These are phyloP conservation scores for Ailuropoda melanoleuca DNA, from an alignment of 2,113 vertebrate genomes.

Conservation along the genomic window DNA sequence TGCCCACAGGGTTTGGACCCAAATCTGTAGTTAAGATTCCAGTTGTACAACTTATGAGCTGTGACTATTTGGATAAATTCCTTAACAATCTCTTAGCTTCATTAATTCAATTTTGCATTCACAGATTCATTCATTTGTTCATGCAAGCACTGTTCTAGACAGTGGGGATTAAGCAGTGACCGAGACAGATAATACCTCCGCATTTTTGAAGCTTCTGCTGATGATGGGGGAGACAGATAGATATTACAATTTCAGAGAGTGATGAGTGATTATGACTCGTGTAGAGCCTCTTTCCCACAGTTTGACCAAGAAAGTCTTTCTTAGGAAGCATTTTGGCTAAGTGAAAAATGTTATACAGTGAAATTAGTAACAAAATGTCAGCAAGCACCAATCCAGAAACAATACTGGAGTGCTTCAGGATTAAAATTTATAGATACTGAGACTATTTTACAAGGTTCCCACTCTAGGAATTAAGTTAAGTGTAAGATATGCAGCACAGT, in stretches of 20 bases:
- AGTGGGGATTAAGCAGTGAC: background rate
- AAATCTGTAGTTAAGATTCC: conserved; percentile 13
- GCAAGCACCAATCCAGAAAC: background rate
- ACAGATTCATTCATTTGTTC: background rate
- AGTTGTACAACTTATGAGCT: background rate
- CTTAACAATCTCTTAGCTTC: background rate
- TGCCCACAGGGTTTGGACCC: background rate
- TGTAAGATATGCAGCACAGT: fast-evolving
- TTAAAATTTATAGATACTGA: background rate
- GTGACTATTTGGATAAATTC: background rate
- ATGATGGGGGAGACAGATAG: background rate
- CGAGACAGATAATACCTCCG: background rate
- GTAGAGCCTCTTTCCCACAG: background rate
- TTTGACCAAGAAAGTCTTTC: background rate
- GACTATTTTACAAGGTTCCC: background rate
- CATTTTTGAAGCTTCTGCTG: background rate
- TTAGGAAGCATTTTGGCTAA: background rate
- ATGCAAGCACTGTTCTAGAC: background rate
- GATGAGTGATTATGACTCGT: background rate
- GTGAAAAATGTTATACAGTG: background rate
- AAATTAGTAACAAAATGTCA: background rate
- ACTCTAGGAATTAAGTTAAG: background rate
- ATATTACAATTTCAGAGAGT: background rate
- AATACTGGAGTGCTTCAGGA: background rate
- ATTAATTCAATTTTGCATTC: background rate